Conservation (phyloP, 2,888 invertebrate species). For the Ecdyonurus torrentis region DNA sequence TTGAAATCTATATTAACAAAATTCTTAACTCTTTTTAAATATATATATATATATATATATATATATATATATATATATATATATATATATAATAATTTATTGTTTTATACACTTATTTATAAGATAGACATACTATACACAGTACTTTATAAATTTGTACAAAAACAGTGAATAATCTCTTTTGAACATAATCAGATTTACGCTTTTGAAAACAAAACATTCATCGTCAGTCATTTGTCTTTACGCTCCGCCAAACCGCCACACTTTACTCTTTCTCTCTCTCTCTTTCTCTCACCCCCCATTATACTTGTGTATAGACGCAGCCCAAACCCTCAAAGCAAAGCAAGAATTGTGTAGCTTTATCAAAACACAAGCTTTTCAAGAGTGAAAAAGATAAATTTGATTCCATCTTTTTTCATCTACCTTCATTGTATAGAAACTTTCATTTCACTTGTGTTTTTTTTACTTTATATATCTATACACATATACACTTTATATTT, state of each 20-base stretch:
- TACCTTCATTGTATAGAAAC: not conserved
- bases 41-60: too few relatives aligned
- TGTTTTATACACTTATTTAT: too few relatives aligned
- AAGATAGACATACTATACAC: too few relatives aligned
- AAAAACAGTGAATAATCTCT: not conserved
- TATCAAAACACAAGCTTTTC: not conserved
- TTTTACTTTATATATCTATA: too few relatives aligned
- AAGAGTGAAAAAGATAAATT: not conserved
- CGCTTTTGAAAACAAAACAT: not conserved
- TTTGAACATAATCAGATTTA: not conserved
- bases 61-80: too few relatives aligned
- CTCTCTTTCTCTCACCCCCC: not conserved
- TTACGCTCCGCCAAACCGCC: not conserved
- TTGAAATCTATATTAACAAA: too few relatives aligned
- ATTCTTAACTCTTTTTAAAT: too few relatives aligned
- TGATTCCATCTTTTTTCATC: not conserved
- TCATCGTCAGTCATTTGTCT: not conserved
- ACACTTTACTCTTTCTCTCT: not conserved
- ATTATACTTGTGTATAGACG: too few relatives aligned
- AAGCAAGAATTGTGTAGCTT: not conserved
- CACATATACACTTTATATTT: too few relatives aligned
- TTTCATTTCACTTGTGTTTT: not conserved
- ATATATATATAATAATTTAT: too few relatives aligned
- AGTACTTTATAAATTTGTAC: too few relatives aligned
- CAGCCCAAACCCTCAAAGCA: too few relatives aligned